Evolutionary conservation across 2,113 vertebrate genomes (phyloP), one percentile per base, ranked within the genome.

Genomic region (Saimiri boliviensis): DNA sequence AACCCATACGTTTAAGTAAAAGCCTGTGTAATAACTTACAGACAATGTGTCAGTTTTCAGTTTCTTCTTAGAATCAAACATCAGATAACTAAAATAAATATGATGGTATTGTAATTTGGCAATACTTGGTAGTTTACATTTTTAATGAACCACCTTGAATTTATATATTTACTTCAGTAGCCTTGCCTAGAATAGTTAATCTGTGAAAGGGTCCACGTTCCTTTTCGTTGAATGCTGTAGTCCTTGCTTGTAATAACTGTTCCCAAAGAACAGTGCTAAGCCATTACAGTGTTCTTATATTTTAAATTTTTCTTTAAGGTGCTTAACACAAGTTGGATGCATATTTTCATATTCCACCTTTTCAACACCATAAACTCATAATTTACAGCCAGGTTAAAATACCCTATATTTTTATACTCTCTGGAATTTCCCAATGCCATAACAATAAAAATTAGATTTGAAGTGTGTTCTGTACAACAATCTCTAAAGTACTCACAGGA

Each of bases 401-500:
- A 88, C 16, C 30, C n/a, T 91, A 6, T 49, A 86, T 97, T 79
- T 93, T 86, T 52, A 68, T 32, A 84, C 81, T 93, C 19, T 86
- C 3, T 80, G 95, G 96, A 97, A 94, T 96, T 97, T 71, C 97
- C 97, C 93, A 82, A 19, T 84, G 56, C 70, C 85, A 93, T 17
- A 89, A 12, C 32, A 97, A 86, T 85, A 88, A 93, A 95, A 96
- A 96, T 96, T 86, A 97, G 73, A 87, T 66, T 86, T 81, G 49
- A 85, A 58, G 40, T 80, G 49, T 89, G 79, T 95, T 96, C 58
- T 90, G 71, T 60, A 96, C 20, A 82, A 84, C 25, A 77, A 20
- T 86, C 89, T 96, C 93, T 93, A 89, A 96, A 95, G 86, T 77
- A 73, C 70, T 94, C 76, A 89, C 13, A 94, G 58, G 63, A 94